Percentiles rank a stretch among this genome's conserved stretches.
Evolutionary conservation across 2,888 invertebrate species (phyloP).

Genomic region (Proisotoma minuta): DNA sequence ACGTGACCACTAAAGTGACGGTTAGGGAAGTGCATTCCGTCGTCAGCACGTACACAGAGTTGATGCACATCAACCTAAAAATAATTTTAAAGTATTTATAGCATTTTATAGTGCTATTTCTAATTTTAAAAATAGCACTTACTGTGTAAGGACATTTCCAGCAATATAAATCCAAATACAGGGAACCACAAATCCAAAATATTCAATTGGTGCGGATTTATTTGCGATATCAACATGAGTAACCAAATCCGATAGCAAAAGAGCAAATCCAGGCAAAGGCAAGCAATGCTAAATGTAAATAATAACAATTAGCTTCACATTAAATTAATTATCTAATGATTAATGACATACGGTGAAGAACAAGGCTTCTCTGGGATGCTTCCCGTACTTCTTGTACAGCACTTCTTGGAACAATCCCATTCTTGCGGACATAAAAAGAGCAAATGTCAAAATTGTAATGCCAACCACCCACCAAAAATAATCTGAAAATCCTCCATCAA

Average conservation of each 20-base stretch:
- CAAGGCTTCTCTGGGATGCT: slow-evolving; percentile 82
- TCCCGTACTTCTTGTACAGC: slow-evolving; percentile 75
- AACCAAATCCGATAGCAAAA: slow-evolving; percentile 71
- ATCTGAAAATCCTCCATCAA: slow-evolving; percentile 49
- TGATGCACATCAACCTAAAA: slow-evolving; percentile 75
- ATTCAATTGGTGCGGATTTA: slow-evolving; percentile 58
- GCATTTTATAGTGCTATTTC: neutral
- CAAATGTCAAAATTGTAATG: slow-evolving; percentile 75
- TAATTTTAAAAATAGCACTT: slow-evolving; percentile 53
- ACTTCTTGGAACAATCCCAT: slow-evolving; percentile 95
- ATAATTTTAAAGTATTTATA: slow-evolving; percentile 38
- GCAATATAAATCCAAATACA: slow-evolving; percentile 70
- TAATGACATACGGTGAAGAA: slow-evolving; percentile 66
- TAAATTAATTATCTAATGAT: neutral
- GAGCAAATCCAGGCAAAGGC: slow-evolving; percentile 81
- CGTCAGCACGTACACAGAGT: slow-evolving; percentile 88
- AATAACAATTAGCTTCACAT: slow-evolving; percentile 4
- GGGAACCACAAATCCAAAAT: slow-evolving; percentile 64
- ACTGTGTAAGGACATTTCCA: slow-evolving; percentile 83
- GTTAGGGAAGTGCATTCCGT: slow-evolving; percentile 90
- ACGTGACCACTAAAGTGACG: slow-evolving; percentile 90
- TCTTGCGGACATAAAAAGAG: slow-evolving; percentile 84
- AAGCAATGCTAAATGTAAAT: slow-evolving; percentile 65
- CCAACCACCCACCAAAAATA: slow-evolving; percentile 63
- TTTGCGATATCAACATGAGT: slow-evolving; percentile 70